phyloP scores from a whole-genome alignment of 1,140 invertebrate species.

The Venustaconcha ellipsiformis region DNA sequence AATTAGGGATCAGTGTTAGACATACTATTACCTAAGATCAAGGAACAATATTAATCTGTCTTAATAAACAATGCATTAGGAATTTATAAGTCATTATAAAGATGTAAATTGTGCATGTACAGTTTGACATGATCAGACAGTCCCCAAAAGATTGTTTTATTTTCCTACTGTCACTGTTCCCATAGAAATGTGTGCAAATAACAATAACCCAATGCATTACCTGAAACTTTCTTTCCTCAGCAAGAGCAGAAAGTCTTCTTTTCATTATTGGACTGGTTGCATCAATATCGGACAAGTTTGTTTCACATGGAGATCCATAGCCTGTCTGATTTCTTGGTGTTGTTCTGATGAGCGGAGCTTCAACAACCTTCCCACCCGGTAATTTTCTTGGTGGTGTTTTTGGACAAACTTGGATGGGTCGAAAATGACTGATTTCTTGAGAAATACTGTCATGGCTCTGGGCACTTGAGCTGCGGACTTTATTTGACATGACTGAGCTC shows the following conservation, averaged over 20 bases:
- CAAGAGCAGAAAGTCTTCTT: slow-evolving; percentile 38
- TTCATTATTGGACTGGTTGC: slow-evolving; percentile 47
- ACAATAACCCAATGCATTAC: background rate
- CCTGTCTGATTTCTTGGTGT: slow-evolving; percentile 44
- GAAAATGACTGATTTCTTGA: slow-evolving; percentile 56
- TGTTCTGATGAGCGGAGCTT: slow-evolving; percentile 46
- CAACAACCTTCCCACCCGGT: slow-evolving; percentile 44
- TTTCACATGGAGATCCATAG: slow-evolving; percentile 22
- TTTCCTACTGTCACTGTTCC: no score
- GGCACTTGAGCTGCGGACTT: slow-evolving; percentile 29
- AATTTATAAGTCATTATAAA: no score
- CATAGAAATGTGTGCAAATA: no score
- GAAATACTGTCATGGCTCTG: slow-evolving; percentile 56
- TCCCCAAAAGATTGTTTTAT: no score
- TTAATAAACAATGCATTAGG: no score
- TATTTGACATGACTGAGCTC: background rate
- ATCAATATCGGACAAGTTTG: slow-evolving; percentile 38
- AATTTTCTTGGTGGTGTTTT: slow-evolving; percentile 52
- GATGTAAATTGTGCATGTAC: no score
- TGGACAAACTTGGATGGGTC: slow-evolving; percentile 55
- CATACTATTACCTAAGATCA: no score
- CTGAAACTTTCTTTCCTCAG: slow-evolving; percentile 42
- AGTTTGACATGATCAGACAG: no score
- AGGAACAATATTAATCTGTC: no score
- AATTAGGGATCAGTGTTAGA: no score